Base-by-base conservation (phyloP, 2,113 vertebrate species). In the Apaloderma vittatum region DNA sequence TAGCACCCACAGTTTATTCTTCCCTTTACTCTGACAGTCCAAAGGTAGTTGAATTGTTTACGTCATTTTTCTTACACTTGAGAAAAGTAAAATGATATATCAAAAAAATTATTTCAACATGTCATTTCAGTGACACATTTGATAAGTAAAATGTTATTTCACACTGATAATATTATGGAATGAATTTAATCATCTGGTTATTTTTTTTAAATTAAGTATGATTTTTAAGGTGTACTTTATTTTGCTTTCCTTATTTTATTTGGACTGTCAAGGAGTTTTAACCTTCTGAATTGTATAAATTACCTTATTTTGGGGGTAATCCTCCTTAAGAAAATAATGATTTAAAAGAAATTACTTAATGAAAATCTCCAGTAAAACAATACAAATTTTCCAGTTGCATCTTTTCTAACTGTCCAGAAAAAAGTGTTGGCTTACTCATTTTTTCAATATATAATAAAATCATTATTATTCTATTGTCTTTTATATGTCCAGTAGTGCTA, bases 291-390 rank as follows among this genome's bases (percentile, higher is more conserved):
- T 18, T 20, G 2, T 49, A 58, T 20, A 21, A 21, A 14, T 2
- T 71, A 59, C n/a, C 52, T 74, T 62, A 49, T 34, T 49, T 58
- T 65, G 22, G 73, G 73, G 55, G 17, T 6, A 91, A 57, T 78
- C 3, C 11, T 94, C 52, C 51, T 61, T 52, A 67, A 88, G 11
- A 73, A 46, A 79, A 70, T 36, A 74, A 83, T 93, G 92, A 65
- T 77, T 91, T 88, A 43, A 88, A 94, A 85, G 15, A 72, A 80
- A 89, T 86, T 80, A n/a, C 11, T 7, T 63, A 37, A n/a, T 52
- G n/a, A 2, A 34, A 67, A 68, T 8, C 18, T 46, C 8, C 12
- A 10, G 19, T 20, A 74, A 94, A 85, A 73, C 18, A 65, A 46
- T 32, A 58, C 23, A 34, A 67, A 67, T 79, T 91, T 82, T 91